Evolutionary conservation across 2,888 invertebrate species (phyloP).

Genomic region (Andrena bicolor): DNA sequence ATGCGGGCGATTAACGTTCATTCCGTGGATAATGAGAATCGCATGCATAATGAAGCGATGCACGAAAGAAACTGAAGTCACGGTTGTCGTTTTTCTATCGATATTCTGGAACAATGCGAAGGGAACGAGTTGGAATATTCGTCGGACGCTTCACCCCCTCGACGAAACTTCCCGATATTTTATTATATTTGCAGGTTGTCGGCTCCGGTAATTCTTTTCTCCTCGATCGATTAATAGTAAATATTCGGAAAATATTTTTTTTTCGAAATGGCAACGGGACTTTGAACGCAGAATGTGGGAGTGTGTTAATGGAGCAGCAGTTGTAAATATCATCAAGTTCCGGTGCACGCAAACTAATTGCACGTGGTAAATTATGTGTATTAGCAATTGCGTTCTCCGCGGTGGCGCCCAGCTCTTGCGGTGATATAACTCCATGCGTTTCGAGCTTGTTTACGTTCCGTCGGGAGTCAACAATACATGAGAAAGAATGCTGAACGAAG

Average conservation of each 20-base stretch:
- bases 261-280: not conserved
- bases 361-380: conserved; percentile 19
- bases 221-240: too few species aligned
- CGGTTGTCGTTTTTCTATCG: conserved; percentile 33
- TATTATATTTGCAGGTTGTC: conserved; percentile 3
- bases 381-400: conserved; percentile 22
- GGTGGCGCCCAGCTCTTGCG: conserved; percentile 1
- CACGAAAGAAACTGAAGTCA: conserved; percentile 19
- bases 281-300: not conserved
- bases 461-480: not conserved
- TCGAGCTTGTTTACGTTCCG: not conserved
- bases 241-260: not conserved
- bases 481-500: not conserved
- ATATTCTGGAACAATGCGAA: conserved; percentile 24
- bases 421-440: not conserved
- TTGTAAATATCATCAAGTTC: conserved; percentile 8
- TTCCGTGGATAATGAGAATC: conserved; percentile 44
- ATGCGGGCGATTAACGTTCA: conserved; percentile 51
- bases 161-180: not conserved
- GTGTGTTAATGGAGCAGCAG: not conserved
- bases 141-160: not conserved
- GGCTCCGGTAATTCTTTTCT: too few species aligned
- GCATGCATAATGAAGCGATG: conserved; percentile 53
- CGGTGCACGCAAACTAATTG: conserved; percentile 20
- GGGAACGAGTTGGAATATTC: not conserved